Base-by-base conservation (phyloP, 1,140 invertebrate species). In the Hycleus cichorii region DNA sequence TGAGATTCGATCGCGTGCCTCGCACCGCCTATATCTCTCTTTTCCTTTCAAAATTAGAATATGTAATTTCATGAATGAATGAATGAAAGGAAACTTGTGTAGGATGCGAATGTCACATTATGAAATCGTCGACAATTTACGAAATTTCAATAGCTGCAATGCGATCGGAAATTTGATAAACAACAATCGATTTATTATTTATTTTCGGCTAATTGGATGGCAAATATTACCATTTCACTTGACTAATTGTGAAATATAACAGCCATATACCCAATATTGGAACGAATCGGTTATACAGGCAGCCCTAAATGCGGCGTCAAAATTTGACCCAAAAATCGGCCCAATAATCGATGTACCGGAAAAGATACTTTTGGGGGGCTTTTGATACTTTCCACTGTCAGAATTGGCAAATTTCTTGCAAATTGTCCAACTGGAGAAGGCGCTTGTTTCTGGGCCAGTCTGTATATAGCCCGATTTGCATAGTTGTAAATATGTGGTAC, bases 401-500 rank as follows among this genome's bases (percentile, higher is more conserved):
- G 18, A 18, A 18, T 18, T 18, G 18, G 18, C 18, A 18, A 18
- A 18, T 18, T 18, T 18, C 18, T 18, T 18, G 18, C 18, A 18
- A 18, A 18, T 18, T 18, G 18, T 1, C 18, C 18, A 18, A 32
- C 7, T 32, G 32, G 32, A 32, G 32, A 32, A 18, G 24, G 26
- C 26, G 10, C 7, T 12, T 49, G 49, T 39, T 49, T 39, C 9
- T 39, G 11, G 11, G 47, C 47, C 38, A 48, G 25, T 11, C 45
- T 47, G 49, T 53, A 40, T 58, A 32, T 7, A 7, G 32, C 32
- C 52, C 44, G 49, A 63, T 63, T 63, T 63, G 57, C 61, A 63
- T 63, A 59, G 61, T 52, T 49, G 57, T 63, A 63, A 63, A 63
- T 63, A 63, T 57, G 12, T 42, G 50, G 40, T 63, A 59, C 57